These are phyloP conservation scores for Apodemia arnacis DNA, from an alignment of 2,888 invertebrate genomes.

Conservation along the genomic window DNA sequence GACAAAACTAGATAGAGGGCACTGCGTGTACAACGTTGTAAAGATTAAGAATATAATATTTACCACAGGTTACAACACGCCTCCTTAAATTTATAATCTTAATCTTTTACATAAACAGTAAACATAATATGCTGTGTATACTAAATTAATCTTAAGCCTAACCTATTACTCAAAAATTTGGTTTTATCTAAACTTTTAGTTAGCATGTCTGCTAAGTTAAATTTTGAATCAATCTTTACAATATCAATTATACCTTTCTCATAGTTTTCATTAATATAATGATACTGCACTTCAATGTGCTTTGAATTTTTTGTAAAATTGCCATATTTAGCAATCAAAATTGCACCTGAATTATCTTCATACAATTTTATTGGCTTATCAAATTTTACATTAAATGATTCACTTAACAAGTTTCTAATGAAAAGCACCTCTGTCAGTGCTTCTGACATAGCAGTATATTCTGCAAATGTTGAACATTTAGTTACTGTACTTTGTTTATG, in stretches of 20 bases:
- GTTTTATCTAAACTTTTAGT: constrained; percentile 50
- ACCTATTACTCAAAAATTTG: constrained; percentile 29
- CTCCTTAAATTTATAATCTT: constrained; percentile 27
- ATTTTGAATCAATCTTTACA: constrained; percentile 69
- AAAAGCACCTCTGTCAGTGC: constrained; percentile 51
- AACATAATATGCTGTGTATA: no score
- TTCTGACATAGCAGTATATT: constrained; percentile 63
- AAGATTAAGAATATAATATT: constrained; percentile 6
- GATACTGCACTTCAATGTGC: constrained; percentile 66
- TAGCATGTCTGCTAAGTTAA: constrained; percentile 82
- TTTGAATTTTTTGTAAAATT: constrained; percentile 67
- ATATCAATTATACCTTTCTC: constrained; percentile 56
- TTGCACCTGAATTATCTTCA: constrained; percentile 72
- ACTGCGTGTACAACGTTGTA: no score
- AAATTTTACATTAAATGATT: constrained; percentile 36
- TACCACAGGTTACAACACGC: neutral
- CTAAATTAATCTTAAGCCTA: neutral
- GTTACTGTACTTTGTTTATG: constrained; percentile 54
- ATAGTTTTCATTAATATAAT: constrained; percentile 37
- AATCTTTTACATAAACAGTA: constrained; percentile 14
- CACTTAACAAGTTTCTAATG: constrained; percentile 17
- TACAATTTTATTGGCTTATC: constrained; percentile 61
- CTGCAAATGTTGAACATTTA: constrained; percentile 57
- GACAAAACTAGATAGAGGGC: no score
- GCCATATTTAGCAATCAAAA: constrained; percentile 61